phyloP scores from a whole-genome alignment of 2,888 invertebrate species.

The Dicroscelio sp. region DNA sequence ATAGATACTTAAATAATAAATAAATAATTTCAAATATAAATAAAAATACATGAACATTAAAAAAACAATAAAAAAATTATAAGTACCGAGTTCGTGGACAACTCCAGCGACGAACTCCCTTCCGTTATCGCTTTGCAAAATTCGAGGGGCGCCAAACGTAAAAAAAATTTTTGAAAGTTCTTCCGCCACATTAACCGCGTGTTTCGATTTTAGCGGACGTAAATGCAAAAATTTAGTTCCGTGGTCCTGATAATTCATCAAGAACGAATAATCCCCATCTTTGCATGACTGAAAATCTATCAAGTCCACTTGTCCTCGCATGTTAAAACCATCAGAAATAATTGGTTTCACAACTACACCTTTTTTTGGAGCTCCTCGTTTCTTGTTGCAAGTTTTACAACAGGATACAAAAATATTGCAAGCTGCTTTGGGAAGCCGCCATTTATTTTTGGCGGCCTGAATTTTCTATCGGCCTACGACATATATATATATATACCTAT shows the following conservation, averaged over 20 bases:
- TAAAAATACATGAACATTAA: neutral
- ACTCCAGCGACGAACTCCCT: constrained; percentile 84
- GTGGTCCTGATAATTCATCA: constrained; percentile 89
- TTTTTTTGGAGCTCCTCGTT: constrained; percentile 63
- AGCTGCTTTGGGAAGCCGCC: constrained; percentile 54
- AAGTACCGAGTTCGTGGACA: constrained; percentile 74
- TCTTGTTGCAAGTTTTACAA: constrained; percentile 73
- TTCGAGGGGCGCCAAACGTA: constrained; percentile 76
- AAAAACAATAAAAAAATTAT: neutral
- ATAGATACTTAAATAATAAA: neutral
- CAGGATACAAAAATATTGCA: constrained; percentile 66
- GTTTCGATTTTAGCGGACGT: constrained; percentile 86
- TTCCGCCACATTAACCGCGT: constrained; percentile 86
- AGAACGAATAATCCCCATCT: constrained; percentile 89
- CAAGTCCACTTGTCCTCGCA: constrained; percentile 88
- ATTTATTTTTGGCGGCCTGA: neutral
- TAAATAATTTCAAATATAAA: neutral
- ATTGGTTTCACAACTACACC: constrained; percentile 87
- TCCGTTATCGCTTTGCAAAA: constrained; percentile 82
- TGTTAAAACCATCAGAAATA: constrained; percentile 86
- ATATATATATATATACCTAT: no score
- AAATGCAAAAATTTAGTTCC: constrained; percentile 88
- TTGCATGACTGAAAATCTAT: constrained; percentile 87
- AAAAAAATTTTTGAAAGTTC: constrained; percentile 79
- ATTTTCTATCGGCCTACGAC: constrained; percentile 8